phyloP scores from a whole-genome alignment of 23 tunicate species.

The Botrylloides violaceus region DNA sequence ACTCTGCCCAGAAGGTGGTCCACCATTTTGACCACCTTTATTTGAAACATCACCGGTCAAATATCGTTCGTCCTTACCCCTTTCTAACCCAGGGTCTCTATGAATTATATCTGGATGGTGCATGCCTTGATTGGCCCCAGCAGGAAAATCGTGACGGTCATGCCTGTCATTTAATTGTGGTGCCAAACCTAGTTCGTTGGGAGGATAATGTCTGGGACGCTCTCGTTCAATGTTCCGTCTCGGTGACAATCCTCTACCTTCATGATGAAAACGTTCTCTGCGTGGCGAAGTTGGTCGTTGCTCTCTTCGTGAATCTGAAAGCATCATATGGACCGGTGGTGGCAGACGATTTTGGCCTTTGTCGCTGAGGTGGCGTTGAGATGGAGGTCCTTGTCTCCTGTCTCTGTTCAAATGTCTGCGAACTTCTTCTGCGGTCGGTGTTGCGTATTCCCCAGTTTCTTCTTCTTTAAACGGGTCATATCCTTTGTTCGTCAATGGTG shows the following conservation, averaged over 20 bases:
- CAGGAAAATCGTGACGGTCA: constrained; percentile 3
- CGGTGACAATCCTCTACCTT: constrained; percentile 15
- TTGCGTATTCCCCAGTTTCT: constrained; percentile 62
- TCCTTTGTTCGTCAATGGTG: constrained; percentile 50
- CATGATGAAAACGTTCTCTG: constrained; percentile 35
- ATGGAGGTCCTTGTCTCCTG: constrained; percentile 26
- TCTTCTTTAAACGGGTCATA: constrained; percentile 45
- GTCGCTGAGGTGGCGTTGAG: constrained; percentile 13
- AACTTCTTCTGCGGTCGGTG: constrained; percentile 56
- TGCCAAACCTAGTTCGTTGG: not conserved
- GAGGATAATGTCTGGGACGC: not conserved
- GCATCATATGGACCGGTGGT: constrained; percentile 5
- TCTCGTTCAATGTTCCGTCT: not conserved
- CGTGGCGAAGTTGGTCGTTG: constrained; percentile 23
- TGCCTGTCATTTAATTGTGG: not conserved
- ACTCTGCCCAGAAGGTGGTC: constrained; percentile 22
- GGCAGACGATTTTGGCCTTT: constrained; percentile 8
- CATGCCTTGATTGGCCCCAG: not conserved
- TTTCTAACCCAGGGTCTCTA: not conserved
- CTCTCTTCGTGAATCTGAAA: not conserved
- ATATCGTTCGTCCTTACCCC: not conserved
- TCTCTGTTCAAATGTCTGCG: constrained; percentile 25
- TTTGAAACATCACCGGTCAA: not conserved
- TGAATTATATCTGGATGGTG: not conserved
- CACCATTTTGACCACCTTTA: not conserved